Percentiles rank a stretch among this genome's conserved stretches.
Evolutionary conservation across 2,113 vertebrate genomes (phyloP).

Genomic region (Lethenteron reissneri): DNA sequence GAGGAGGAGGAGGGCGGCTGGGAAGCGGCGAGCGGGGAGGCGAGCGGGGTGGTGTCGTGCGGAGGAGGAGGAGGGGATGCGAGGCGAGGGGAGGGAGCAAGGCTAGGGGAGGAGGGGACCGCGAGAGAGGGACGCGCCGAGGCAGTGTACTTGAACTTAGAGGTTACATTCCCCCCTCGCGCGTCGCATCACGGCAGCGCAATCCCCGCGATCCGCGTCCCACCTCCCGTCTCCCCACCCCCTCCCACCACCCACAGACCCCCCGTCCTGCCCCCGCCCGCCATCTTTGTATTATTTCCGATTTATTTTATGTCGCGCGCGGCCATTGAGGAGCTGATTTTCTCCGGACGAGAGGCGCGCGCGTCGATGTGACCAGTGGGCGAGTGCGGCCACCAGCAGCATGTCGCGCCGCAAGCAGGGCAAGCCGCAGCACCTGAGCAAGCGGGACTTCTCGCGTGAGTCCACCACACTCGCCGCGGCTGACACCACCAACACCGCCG

Average conservation of each 20-base stretch:
- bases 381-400: conserved; percentile 60
- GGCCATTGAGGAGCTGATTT: conserved; percentile 97
- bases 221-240: conserved; percentile 11
- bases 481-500: too few species aligned
- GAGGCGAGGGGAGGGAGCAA: conserved; percentile 1
- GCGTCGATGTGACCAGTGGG: conserved; percentile 26
- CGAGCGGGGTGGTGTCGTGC: too few species aligned
- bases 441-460: conserved; percentile 99
- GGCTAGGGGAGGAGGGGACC: conserved; percentile 65
- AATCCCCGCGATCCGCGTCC: conserved; percentile 13
- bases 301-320: conserved; percentile 96
- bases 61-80: too few species aligned
- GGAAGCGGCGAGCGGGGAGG: too few species aligned
- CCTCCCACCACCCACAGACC: conserved; percentile 23
- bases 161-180: conserved; percentile 51
- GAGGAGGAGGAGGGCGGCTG: too few species aligned
- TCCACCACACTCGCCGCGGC: conserved; percentile 21
- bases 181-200: conserved; percentile 25
- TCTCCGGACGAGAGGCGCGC: conserved; percentile 62
- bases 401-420: conserved; percentile 99
- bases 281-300: conserved; percentile 99
- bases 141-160: conserved; percentile 83
- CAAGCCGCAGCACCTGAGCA: conserved; percentile 99
- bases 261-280: conserved; percentile 96
- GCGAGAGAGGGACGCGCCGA: conserved; percentile 99